These are phyloP conservation scores for Pseudomyrmex gracilis DNA, from an alignment of 1,140 invertebrate species.

Conservation along the genomic window DNA sequence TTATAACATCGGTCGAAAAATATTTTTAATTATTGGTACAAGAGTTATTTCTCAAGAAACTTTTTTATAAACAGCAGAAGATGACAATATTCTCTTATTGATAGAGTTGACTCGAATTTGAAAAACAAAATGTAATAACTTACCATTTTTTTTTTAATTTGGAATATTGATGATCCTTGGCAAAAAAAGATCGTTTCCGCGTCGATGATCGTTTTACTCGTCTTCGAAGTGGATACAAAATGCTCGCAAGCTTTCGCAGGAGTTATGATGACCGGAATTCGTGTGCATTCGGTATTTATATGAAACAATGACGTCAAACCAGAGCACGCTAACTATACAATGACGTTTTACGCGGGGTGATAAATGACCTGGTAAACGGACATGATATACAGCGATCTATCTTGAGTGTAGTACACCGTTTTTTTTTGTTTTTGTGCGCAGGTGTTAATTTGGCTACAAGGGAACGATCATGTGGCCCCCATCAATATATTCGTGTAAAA, in stretches of 20 bases:
- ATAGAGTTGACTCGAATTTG: neutral
- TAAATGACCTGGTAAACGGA: slow-evolving; percentile 81
- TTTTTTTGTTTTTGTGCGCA: slow-evolving; percentile 26
- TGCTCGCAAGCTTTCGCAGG: slow-evolving; percentile 23
- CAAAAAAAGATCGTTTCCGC: slow-evolving; percentile 4
- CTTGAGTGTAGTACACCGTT: neutral
- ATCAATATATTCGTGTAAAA: slow-evolving; percentile 12
- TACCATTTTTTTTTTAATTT: slow-evolving; percentile 10
- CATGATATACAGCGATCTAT: slow-evolving; percentile 25
- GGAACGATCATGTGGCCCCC: slow-evolving; percentile 12
- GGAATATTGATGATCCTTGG: neutral
- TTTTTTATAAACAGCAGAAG: too few species aligned
- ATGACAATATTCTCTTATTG: too few species aligned
- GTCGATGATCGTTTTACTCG: neutral
- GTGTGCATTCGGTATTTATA: slow-evolving; percentile 79
- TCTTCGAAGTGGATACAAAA: slow-evolving; percentile 8
- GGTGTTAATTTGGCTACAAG: slow-evolving; percentile 41
- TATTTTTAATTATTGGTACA: too few species aligned
- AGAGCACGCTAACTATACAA: slow-evolving; percentile 82
- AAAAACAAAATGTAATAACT: neutral
- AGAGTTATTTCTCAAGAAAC: too few species aligned
- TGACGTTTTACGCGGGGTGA: slow-evolving; percentile 79
- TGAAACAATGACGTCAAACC: slow-evolving; percentile 82
- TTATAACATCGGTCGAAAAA: neutral
- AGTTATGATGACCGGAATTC: slow-evolving; percentile 26